Conservation (phyloP, 2,113 vertebrate genomes). For the Paradisaea rubra region DNA sequence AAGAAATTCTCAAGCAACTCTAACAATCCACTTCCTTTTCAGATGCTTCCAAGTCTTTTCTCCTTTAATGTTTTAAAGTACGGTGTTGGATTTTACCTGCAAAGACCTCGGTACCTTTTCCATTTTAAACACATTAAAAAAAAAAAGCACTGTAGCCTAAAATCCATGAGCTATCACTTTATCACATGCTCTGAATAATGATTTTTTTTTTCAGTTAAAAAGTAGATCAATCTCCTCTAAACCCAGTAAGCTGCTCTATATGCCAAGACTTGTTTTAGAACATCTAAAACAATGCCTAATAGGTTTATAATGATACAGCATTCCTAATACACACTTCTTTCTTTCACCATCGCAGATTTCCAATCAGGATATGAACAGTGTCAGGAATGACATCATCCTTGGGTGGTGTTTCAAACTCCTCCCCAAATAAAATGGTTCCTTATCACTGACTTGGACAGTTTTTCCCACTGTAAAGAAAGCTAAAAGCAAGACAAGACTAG, state of each 20-base stretch:
- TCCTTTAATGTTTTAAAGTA: slow-evolving; percentile 43
- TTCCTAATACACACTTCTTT: neutral
- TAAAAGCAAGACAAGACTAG: slow-evolving; percentile 53
- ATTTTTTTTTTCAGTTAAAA: neutral
- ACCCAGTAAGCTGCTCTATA: neutral
- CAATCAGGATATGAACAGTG: slow-evolving; percentile 15
- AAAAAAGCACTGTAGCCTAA: neutral
- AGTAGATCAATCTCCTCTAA: neutral
- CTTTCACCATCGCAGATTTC: neutral
- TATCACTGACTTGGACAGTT: slow-evolving; percentile 42
- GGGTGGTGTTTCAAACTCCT: slow-evolving; percentile 43
- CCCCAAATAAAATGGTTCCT: slow-evolving; percentile 53
- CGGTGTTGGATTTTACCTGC: slow-evolving; percentile 42
- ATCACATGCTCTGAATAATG: slow-evolving; percentile 1
- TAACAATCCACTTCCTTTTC: slow-evolving; percentile 76
- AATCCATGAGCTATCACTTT: neutral
- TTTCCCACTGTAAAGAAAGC: slow-evolving; percentile 17
- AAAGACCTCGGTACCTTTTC: neutral
- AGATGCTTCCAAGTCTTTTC: slow-evolving; percentile 60
- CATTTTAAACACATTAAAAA: neutral
- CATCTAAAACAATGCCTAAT: neutral
- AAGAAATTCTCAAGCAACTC: slow-evolving; percentile 74
- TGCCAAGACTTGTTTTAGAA: slow-evolving; percentile 34
- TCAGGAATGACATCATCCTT: slow-evolving; percentile 30
- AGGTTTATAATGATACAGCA: neutral